Evolutionary conservation across 2,797 vertebrate genomes (phyloP).

Genomic region (Moxostoma hubbsi): DNA sequence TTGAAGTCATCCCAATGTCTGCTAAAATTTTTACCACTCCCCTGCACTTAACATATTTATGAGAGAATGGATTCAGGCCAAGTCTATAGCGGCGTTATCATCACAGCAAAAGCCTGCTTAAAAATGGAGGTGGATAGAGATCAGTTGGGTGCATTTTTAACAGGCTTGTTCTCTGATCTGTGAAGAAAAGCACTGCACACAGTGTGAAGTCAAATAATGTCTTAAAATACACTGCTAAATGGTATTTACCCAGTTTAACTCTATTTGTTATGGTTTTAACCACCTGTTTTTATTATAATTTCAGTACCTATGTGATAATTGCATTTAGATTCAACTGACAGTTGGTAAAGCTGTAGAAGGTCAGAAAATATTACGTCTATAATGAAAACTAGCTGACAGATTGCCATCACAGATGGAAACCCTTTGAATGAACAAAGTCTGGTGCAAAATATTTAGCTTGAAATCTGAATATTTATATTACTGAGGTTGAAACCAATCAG

Average conservation of each 20-base stretch:
- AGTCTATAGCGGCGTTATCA: conserved; percentile 53
- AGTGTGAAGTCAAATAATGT: conserved; percentile 19
- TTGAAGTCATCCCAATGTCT: conserved; percentile 60
- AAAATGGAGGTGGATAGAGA: conserved; percentile 32
- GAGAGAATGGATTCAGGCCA: conserved; percentile 60
- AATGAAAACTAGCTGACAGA: conserved; percentile 35
- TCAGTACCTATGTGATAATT: conserved; percentile 21
- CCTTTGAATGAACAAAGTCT: conserved; percentile 40
- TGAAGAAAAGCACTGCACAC: conserved; percentile 26
- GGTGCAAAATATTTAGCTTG: conserved; percentile 21
- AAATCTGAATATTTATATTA: not conserved
- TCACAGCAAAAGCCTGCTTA: conserved; percentile 48
- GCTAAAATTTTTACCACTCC: conserved; percentile 49
- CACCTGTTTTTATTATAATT: conserved; percentile 39
- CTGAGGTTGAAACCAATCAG: conserved; percentile 18
- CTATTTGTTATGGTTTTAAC: conserved; percentile 10
- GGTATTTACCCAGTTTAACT: conserved; percentile 14
- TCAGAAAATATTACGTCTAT: conserved; percentile 35
- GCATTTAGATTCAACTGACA: conserved; percentile 26
- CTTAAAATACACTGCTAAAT: conserved; percentile 25
- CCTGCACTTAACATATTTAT: conserved; percentile 71
- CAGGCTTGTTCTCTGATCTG: conserved; percentile 20
- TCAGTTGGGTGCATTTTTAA: conserved; percentile 3
- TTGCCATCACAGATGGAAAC: conserved; percentile 41
- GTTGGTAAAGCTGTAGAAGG: conserved; percentile 26